Conservation (phyloP, 35 echinoderm and acorn worm genomes). For the Apostichopus japonicus region DNA sequence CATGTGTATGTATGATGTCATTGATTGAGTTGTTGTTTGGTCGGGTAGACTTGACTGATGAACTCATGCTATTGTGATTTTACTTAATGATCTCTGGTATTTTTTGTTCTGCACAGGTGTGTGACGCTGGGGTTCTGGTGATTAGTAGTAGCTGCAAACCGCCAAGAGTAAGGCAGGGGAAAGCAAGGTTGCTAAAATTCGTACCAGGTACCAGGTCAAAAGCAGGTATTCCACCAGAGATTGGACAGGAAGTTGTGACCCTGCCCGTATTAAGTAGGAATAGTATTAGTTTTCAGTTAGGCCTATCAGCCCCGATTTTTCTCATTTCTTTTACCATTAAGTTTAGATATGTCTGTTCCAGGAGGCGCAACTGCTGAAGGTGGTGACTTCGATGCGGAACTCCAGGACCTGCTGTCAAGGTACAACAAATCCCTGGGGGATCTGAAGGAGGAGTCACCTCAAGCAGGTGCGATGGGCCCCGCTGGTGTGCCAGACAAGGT, state of each 20-base stretch:
- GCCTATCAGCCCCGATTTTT: background rate
- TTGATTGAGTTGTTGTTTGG: too few species aligned
- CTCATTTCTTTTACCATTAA: background rate
- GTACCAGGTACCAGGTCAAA: background rate
- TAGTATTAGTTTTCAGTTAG: background rate
- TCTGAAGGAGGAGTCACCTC: background rate
- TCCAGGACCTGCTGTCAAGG: background rate
- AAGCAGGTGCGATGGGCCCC: background rate
- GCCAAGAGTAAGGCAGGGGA: background rate
- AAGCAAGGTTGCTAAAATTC: background rate
- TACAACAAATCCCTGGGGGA: background rate
- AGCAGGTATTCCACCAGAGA: conserved; percentile 30
- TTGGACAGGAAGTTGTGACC: background rate
- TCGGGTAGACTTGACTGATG: too few species aligned
- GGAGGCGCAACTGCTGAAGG: background rate
- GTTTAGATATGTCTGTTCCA: background rate
- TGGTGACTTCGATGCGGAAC: background rate
- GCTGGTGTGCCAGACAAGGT: background rate
- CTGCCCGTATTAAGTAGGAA: too few species aligned
- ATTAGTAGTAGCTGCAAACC: conserved; percentile 5
- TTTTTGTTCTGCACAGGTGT: background rate
- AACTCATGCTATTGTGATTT: background rate
- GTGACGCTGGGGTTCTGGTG: conserved; percentile 19
- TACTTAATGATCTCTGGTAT: background rate
- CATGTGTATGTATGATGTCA: too few species aligned